Evolutionary conservation across 2,888 invertebrate species (phyloP), one percentile per base, ranked within the genome.

Genomic region (Epinotia brunnichana): DNA sequence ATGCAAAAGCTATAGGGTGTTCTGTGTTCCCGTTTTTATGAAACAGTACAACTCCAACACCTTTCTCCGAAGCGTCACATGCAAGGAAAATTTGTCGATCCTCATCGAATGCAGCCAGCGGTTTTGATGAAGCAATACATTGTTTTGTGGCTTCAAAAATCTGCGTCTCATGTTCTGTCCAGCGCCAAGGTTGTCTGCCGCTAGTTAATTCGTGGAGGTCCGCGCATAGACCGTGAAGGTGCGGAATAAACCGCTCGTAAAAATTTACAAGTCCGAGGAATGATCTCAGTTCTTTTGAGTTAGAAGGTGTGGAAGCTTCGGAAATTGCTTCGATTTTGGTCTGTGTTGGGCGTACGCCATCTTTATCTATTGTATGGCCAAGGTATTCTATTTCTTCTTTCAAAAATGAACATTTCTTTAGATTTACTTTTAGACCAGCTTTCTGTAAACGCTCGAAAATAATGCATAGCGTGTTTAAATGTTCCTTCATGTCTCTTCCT

Each of bases 311-410:
- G 7, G 59, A 4, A 11, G 48, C 59, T 59, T 68, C 59, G 9
- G 15, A 39, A 41, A 56, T 66, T 7, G 68, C 76, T 11, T 70
- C 60, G 21, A 67, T 61, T 24, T 73, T 76, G 2, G 29, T 35
- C 21, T 70, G 44, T 13, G 63, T 73, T 7, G 73, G 69, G 13
- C 70, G 68, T 56, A 74, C 56, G 44, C 74, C 70, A 3, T 74
- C n/a, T 61, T 69, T 67, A 29, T 72, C 61, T 7, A 75, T 73
- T 48, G 39, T 67, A 44, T 74, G 73, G 2, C 71, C 74, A 0
- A 74, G 60, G 17, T 70, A 75, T 51, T 70, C 56, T n/a, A 74
- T 68, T 54, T 72, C 60, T 9, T 39, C n/a, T 67, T 62, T 19
- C 11, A 74, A 19, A n/a, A 74, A 76, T 0, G 44, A 35, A 19